Conservation (phyloP, 1,140 invertebrate genomes). For the Calosoma granatense region DNA sequence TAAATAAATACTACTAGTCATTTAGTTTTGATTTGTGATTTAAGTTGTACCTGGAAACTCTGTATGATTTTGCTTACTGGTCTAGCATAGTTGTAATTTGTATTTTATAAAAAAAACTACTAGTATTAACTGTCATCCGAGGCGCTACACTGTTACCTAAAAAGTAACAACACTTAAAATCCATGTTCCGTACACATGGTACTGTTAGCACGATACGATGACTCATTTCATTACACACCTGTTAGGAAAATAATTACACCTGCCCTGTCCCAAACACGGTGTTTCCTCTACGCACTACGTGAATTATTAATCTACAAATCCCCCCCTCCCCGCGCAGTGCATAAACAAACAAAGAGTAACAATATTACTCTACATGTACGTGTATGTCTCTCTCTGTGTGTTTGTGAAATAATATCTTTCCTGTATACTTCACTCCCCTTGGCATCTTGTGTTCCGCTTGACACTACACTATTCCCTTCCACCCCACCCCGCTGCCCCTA, state of each 20-base stretch:
- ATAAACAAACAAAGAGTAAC: background rate
- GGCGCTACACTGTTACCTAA: no score
- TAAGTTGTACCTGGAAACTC: no score
- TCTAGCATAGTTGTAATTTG: no score
- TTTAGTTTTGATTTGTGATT: no score
- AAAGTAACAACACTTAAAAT: no score
- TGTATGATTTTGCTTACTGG: no score
- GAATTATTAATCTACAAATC: background rate
- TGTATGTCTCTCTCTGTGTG: background rate
- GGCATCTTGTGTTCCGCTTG: background rate
- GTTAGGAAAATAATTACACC: background rate
- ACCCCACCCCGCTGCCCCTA: conserved; percentile 8
- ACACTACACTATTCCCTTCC: background rate
- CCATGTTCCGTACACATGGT: conserved; percentile 6
- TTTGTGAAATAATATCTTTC: background rate
- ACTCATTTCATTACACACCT: background rate
- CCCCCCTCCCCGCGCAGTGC: no score
- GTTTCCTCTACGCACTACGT: background rate
- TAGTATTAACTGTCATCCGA: no score
- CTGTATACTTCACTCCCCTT: background rate
- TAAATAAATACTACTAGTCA: no score
- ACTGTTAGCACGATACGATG: background rate
- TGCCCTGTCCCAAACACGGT: background rate
- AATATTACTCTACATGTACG: background rate
- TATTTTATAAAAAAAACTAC: no score